Evolutionary conservation across 2,113 vertebrate genomes (phyloP).

Genomic region (Sardina pilchardus): DNA sequence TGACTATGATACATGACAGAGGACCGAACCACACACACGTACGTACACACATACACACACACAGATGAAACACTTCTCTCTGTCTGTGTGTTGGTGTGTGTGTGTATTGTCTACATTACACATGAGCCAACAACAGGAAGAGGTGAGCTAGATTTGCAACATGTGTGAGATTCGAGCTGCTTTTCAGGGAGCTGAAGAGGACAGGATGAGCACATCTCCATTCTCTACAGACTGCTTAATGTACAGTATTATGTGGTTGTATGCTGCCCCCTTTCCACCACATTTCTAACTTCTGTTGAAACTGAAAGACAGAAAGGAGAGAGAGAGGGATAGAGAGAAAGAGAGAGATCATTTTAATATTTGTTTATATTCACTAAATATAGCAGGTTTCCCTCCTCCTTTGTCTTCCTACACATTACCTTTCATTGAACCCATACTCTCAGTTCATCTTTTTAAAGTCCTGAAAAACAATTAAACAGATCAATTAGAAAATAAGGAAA

Average conservation of each 20-base stretch:
- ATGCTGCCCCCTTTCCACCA: constrained; percentile 9
- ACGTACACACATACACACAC: too few relatives aligned
- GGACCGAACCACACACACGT: too few relatives aligned
- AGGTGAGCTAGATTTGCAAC: not conserved
- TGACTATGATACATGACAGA: not conserved
- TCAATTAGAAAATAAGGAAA: not conserved
- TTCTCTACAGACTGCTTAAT: not conserved
- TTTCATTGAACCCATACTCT: not conserved
- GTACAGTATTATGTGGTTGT: not conserved
- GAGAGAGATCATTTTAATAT: not conserved
- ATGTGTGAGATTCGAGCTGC: not conserved
- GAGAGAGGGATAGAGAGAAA: not conserved
- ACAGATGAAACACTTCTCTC: too few relatives aligned
- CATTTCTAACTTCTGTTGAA: not conserved
- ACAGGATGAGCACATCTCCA: not conserved
- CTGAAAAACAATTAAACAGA: not conserved
- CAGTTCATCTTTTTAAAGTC: not conserved
- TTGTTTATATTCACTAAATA: not conserved
- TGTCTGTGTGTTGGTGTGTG: too few relatives aligned
- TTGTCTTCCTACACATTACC: not conserved
- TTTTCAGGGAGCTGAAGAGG: not conserved
- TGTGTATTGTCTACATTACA: not conserved
- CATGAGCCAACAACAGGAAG: not conserved
- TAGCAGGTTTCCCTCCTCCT: not conserved
- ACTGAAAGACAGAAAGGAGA: not conserved